phyloP scores from a whole-genome alignment of 2,888 invertebrate species.

The Catocala fraxini region DNA sequence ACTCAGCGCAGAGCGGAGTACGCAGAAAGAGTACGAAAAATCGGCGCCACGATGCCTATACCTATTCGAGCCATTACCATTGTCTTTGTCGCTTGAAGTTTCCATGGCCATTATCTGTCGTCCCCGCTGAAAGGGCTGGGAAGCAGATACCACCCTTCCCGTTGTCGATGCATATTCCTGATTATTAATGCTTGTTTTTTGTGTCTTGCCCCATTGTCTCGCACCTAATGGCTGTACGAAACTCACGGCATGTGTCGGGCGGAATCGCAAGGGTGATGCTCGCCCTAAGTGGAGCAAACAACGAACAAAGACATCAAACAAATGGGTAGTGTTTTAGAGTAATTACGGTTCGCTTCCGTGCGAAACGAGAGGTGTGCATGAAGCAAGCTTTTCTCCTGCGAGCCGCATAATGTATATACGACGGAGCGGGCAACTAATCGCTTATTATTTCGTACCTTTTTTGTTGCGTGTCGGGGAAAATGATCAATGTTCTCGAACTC shows the following conservation, averaged over 20 bases:
- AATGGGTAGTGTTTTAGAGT: conserved; percentile 88
- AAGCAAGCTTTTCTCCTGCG: conserved; percentile 64
- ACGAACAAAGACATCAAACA: conserved; percentile 88
- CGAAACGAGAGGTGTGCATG: conserved; percentile 82
- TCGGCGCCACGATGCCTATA: conserved; percentile 52
- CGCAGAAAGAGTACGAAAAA: conserved; percentile 51
- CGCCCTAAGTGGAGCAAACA: conserved; percentile 86
- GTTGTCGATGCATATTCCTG: conserved; percentile 84
- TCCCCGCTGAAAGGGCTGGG: conserved; percentile 68
- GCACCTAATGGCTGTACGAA: conserved; percentile 79
- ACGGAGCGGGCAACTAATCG: conserved; percentile 71
- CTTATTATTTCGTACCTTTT: conserved; percentile 73
- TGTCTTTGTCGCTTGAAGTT: conserved; percentile 73
- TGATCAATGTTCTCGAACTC: conserved; percentile 70
- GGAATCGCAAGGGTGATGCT: conserved; percentile 83
- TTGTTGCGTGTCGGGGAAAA: conserved; percentile 72
- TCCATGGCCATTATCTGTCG: conserved; percentile 73
- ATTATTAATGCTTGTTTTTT: conserved; percentile 87
- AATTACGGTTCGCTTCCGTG: conserved; percentile 86
- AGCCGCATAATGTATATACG: conserved; percentile 65
- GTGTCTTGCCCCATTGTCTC: conserved; percentile 81
- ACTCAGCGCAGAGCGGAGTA: conserved; percentile 23
- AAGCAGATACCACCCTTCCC: conserved; percentile 64
- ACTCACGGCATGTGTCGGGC: conserved; percentile 81
- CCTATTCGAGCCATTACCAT: conserved; percentile 67